A percentile compares a stretch with the other conserved stretches of the same genome.
phyloP scores from a whole-genome alignment of 2,113 vertebrate species.

The Elgaria multicarinata region DNA sequence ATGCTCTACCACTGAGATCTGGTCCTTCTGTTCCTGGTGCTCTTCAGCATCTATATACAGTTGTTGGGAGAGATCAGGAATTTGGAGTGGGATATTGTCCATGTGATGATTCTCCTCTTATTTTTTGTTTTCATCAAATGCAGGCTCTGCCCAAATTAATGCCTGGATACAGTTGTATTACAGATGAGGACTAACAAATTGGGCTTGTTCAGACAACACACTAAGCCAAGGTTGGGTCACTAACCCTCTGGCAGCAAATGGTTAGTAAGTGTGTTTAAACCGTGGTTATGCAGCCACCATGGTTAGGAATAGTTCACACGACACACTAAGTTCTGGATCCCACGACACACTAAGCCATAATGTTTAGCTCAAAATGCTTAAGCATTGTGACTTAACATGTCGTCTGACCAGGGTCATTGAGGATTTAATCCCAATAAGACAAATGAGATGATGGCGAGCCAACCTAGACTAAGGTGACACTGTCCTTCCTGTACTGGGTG shows the following conservation, averaged over 20 bases:
- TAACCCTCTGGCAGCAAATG: too few species aligned
- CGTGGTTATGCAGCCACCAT: too few species aligned
- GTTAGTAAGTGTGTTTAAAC: too few species aligned
- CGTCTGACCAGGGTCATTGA: too few species aligned
- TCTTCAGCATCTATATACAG: background rate
- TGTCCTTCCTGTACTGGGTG: background rate
- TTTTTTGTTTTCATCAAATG: background rate
- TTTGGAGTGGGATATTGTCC: background rate
- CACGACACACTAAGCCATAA: too few species aligned
- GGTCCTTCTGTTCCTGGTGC: background rate
- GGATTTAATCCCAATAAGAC: too few species aligned
- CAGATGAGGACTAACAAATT: background rate
- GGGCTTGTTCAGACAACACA: too few species aligned
- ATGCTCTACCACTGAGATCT: background rate
- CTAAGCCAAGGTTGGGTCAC: too few species aligned
- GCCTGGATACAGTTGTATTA: background rate
- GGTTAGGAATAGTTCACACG: too few species aligned
- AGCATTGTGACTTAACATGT: too few species aligned
- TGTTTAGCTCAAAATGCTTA: too few species aligned
- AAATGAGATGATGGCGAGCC: background rate
- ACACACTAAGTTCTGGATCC: too few species aligned
- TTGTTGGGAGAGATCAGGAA: background rate
- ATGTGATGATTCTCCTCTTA: background rate
- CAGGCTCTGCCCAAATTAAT: background rate
- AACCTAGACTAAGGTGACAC: background rate